These are phyloP conservation scores for Drosophila mojavensis DNA, from an alignment of 1,140 invertebrate species.

Conservation along the genomic window DNA sequence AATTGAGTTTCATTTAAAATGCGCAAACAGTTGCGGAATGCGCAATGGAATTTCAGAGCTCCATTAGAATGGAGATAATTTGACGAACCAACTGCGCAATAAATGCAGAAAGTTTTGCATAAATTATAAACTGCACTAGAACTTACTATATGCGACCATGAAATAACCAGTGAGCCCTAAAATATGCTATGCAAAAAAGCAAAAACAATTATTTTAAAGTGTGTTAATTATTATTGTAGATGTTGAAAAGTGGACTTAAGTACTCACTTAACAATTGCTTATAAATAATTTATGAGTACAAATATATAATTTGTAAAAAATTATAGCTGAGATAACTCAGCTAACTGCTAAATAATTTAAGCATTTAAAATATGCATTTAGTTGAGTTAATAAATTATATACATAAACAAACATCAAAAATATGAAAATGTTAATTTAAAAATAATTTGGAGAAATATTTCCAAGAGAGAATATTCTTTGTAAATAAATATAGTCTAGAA, in stretches of 20 bases:
- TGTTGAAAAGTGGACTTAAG: neutral
- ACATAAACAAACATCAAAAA: too few relatives aligned
- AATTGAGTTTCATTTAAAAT: slow-evolving; percentile 52
- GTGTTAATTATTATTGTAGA: neutral
- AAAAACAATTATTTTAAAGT: neutral
- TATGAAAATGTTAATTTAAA: too few relatives aligned
- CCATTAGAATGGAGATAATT: neutral
- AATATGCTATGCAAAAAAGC: slow-evolving; percentile 18
- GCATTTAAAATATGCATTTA: too few relatives aligned
- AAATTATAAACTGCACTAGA: neutral
- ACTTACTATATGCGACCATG: neutral
- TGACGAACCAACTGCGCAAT: neutral
- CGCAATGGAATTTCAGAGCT: neutral
- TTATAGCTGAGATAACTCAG: too few relatives aligned
- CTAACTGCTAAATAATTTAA: too few relatives aligned
- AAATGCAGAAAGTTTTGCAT: neutral
- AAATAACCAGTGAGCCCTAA: slow-evolving; percentile 3
- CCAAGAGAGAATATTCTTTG: too few relatives aligned
- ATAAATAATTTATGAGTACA: neutral
- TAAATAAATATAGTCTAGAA: too few relatives aligned
- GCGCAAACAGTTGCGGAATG: slow-evolving; percentile 21
- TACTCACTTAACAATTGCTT: neutral
- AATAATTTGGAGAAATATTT: too few relatives aligned
- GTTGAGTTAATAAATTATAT: too few relatives aligned
- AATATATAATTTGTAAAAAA: slow-evolving; percentile 7